Conservation (phyloP, 2,888 invertebrate species). For the Phymatocera aterrima region DNA sequence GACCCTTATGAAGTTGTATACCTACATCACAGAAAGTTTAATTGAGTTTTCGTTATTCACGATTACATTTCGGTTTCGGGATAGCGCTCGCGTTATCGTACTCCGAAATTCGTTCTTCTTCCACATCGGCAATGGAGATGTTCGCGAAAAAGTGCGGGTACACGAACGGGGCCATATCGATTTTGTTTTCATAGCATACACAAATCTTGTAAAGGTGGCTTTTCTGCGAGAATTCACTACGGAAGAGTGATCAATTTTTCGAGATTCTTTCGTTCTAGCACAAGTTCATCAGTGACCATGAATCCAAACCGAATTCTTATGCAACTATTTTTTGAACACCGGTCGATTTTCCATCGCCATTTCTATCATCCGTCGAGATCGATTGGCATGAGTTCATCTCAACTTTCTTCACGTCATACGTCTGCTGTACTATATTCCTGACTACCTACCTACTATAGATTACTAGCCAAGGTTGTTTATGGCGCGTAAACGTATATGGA, state of each 20-base stretch:
- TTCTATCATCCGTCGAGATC: neutral
- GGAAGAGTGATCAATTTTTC: no score
- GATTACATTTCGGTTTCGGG: neutral
- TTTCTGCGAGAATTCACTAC: no score
- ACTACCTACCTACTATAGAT: neutral
- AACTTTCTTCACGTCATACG: slow-evolving; percentile 29
- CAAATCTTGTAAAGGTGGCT: no score
- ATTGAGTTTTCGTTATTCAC: neutral
- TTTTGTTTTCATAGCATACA: no score
- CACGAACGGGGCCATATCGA: no score
- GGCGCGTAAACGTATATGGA: slow-evolving; percentile 44
- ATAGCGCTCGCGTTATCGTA: neutral
- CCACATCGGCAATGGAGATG: no score
- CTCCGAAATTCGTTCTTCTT: neutral
- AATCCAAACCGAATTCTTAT: neutral
- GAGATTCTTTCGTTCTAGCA: no score
- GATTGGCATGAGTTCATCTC: slow-evolving; percentile 20
- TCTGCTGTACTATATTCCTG: neutral
- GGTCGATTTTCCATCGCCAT: neutral
- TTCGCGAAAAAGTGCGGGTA: no score
- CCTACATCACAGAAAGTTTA: neutral
- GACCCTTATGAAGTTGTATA: neutral
- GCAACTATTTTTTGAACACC: no score
- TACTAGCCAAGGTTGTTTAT: slow-evolving; percentile 33
- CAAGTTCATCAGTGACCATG: neutral